Evolutionary conservation across 2,113 vertebrate species (phyloP).

Genomic region (Bubo scandiacus): DNA sequence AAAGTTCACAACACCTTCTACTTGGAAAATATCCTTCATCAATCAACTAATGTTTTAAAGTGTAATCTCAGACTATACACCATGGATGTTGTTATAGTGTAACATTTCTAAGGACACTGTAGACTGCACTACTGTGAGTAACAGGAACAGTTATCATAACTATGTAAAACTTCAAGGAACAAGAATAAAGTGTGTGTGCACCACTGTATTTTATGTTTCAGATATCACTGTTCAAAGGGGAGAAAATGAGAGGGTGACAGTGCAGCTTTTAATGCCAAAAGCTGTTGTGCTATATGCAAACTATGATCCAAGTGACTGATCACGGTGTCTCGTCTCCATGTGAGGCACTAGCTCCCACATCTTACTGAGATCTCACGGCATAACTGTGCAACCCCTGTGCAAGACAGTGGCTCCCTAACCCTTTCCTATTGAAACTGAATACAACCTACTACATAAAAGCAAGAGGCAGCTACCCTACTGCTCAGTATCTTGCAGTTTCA

Average conservation of each 20-base stretch:
- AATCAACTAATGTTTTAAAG: background rate
- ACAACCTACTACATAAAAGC: background rate
- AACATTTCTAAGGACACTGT: background rate
- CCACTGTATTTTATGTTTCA: background rate
- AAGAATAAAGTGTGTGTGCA: background rate
- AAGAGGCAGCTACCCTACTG: background rate
- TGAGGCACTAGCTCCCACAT: background rate
- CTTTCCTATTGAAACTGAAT: background rate
- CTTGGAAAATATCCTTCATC: background rate
- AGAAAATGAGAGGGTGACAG: background rate
- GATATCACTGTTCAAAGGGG: background rate
- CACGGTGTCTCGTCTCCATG: background rate
- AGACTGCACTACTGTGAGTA: background rate
- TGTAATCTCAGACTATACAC: background rate
- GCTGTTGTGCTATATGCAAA: background rate
- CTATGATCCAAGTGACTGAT: background rate
- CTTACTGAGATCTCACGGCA: background rate
- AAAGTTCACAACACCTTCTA: background rate
- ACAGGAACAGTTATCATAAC: background rate
- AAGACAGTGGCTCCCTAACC: background rate
- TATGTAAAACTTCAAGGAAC: background rate
- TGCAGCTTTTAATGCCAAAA: background rate
- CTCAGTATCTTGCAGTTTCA: background rate
- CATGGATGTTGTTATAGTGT: rapidly evolving
- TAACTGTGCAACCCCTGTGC: background rate